Evolutionary conservation across 2,797 vertebrate species (phyloP).

Genomic region (Notolepis coatsorum): DNA sequence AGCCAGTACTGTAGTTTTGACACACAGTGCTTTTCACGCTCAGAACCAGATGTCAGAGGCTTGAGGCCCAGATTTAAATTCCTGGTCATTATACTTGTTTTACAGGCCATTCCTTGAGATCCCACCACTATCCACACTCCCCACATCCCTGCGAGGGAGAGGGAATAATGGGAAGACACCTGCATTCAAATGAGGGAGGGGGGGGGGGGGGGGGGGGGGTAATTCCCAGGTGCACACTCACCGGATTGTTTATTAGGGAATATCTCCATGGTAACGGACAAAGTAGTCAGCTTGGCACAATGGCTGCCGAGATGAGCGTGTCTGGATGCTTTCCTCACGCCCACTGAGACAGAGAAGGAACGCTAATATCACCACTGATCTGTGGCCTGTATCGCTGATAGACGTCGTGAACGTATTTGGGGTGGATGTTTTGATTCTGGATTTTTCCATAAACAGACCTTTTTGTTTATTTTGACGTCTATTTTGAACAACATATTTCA

Average conservation of each 20-base stretch:
- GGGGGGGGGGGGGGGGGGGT: constrained; percentile 9
- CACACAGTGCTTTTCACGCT: constrained; percentile 36
- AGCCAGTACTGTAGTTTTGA: no score
- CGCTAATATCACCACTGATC: constrained; percentile 3
- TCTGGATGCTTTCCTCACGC: constrained; percentile 11
- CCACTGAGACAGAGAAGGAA: constrained; percentile 4
- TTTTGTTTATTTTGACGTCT: constrained; percentile 12
- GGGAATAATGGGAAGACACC: constrained; percentile 44
- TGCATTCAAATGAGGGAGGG: constrained; percentile 18
- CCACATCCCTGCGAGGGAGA: constrained; percentile 21
- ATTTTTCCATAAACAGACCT: not conserved
- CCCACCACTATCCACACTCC: constrained; percentile 35
- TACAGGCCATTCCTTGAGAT: constrained; percentile 46
- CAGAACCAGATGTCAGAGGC: constrained; percentile 52
- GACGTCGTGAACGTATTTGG: not conserved
- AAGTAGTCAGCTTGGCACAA: constrained; percentile 28
- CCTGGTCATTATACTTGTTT: constrained; percentile 49
- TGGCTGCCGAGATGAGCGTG: not conserved
- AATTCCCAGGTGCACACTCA: constrained; percentile 48
- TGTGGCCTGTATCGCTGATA: constrained; percentile 4
- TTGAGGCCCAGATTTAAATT: constrained; percentile 49
- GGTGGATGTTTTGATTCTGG: not conserved
- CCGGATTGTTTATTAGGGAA: constrained; percentile 41
- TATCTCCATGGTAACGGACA: constrained; percentile 51
- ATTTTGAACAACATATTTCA: constrained; percentile 6